Evolutionary conservation across 2,113 vertebrate genomes (phyloP).

Genomic region (Hyperoodon ampullatus): DNA sequence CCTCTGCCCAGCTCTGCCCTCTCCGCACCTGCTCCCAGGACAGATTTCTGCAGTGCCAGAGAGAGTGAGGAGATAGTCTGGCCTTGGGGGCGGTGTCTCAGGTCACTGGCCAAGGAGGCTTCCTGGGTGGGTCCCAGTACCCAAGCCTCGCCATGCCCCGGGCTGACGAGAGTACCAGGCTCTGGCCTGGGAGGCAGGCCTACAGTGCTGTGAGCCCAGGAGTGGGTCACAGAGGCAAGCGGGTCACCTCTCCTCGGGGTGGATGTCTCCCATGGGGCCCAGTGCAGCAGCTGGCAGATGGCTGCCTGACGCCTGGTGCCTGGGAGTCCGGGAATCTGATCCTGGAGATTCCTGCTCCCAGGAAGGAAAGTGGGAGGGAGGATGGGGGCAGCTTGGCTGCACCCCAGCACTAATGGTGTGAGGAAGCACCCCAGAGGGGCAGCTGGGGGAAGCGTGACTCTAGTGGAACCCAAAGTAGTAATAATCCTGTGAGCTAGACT

Average conservation of each 20-base stretch:
- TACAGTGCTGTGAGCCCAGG: background rate
- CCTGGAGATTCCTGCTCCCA: constrained; percentile 48
- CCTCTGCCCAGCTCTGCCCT: background rate
- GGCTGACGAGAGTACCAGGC: background rate
- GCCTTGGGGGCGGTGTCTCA: background rate
- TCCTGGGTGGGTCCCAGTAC: background rate
- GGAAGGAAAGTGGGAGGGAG: background rate
- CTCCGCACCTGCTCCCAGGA: background rate
- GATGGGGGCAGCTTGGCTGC: background rate
- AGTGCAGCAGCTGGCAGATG: constrained; percentile 69
- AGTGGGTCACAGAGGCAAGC: background rate
- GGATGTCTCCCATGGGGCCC: constrained; percentile 63
- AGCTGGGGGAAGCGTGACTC: background rate
- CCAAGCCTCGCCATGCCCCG: background rate
- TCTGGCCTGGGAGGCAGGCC: background rate
- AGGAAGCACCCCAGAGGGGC: background rate
- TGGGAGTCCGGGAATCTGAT: constrained; percentile 73
- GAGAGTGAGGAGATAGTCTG: background rate
- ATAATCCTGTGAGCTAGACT: background rate
- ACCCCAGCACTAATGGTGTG: background rate
- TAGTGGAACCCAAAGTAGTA: background rate
- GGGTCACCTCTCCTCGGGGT: background rate
- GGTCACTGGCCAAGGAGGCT: background rate
- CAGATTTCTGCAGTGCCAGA: background rate
- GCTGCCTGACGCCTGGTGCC: constrained; percentile 65